phyloP scores from a whole-genome alignment of 2,888 invertebrate genomes.

The Chelonus formosanus region DNA sequence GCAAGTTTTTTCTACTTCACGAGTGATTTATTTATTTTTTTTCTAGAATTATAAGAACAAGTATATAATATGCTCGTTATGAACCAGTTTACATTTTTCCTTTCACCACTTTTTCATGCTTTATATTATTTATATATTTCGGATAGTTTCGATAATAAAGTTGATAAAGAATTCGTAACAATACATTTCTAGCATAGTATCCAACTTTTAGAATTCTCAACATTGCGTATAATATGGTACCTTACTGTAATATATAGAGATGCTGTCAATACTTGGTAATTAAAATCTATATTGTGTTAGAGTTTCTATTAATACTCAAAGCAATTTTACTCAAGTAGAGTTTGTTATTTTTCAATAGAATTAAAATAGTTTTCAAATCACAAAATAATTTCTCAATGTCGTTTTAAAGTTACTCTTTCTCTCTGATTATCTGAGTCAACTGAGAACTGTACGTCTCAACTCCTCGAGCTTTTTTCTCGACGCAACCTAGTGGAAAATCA shows the following conservation, averaged over 20 bases:
- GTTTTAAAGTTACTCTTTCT: constrained; percentile 1
- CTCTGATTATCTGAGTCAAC: constrained; percentile 14
- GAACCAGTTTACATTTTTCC: neutral
- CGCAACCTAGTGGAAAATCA: constrained; percentile 49
- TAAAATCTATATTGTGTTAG: too few species aligned
- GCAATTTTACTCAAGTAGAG: too few species aligned
- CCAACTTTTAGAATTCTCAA: too few species aligned
- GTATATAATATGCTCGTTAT: neutral
- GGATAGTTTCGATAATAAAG: neutral
- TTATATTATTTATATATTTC: neutral
- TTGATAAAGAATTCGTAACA: neutral
- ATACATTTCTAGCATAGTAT: too few species aligned
- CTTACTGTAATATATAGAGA: too few species aligned
- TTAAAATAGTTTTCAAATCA: neutral
- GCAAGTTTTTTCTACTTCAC: constrained; percentile 13
- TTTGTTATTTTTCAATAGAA: too few species aligned
- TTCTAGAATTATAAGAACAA: neutral
- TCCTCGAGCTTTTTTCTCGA: constrained; percentile 30
- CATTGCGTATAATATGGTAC: too few species aligned
- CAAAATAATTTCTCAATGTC: constrained; percentile 4
- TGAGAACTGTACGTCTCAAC: constrained; percentile 19
- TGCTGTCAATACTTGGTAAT: too few species aligned
- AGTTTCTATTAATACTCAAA: too few species aligned
- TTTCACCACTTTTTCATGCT: neutral
- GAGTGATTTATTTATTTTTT: constrained; percentile 10